phyloP scores from a whole-genome alignment of 2,888 invertebrate genomes.

The Branchinecta sandiegonensis region DNA sequence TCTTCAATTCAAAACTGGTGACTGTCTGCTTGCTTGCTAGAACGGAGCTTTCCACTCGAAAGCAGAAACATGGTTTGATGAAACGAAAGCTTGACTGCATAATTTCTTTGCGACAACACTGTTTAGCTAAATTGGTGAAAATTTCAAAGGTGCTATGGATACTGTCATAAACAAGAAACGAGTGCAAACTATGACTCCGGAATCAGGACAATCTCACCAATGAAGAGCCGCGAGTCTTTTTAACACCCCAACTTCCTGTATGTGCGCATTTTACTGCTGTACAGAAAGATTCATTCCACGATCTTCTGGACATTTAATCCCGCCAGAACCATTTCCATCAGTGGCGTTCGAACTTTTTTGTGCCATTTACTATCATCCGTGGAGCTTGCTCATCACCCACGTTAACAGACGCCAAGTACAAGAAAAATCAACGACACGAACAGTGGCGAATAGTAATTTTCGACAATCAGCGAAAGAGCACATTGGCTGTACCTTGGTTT shows the following conservation, averaged over 20 bases:
- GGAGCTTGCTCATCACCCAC: neutral
- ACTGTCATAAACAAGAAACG: slow-evolving; percentile 14
- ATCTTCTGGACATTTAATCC: slow-evolving; percentile 9
- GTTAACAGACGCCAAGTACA: neutral
- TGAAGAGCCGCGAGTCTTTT: too few species aligned
- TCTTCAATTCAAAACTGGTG: too few species aligned
- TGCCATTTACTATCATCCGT: slow-evolving; percentile 7
- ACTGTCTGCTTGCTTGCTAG: too few species aligned
- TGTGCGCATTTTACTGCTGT: neutral
- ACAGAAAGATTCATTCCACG: slow-evolving; percentile 6
- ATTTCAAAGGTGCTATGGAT: neutral
- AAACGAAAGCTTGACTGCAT: too few species aligned
- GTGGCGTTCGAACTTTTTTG: slow-evolving; percentile 11
- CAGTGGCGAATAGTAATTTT: slow-evolving; percentile 11
- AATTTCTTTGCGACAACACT: slow-evolving; percentile 8
- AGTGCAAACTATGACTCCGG: neutral
- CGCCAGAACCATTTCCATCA: neutral
- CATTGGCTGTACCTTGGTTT: neutral
- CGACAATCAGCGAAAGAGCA: neutral
- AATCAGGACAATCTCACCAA: neutral
- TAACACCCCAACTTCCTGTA: too few species aligned
- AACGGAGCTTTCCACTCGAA: too few species aligned
- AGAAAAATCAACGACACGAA: neutral
- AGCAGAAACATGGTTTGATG: too few species aligned
- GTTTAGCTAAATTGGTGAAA: neutral